Base-by-base conservation (phyloP, 1,140 invertebrate genomes). In the Drosophila micromelanica region DNA sequence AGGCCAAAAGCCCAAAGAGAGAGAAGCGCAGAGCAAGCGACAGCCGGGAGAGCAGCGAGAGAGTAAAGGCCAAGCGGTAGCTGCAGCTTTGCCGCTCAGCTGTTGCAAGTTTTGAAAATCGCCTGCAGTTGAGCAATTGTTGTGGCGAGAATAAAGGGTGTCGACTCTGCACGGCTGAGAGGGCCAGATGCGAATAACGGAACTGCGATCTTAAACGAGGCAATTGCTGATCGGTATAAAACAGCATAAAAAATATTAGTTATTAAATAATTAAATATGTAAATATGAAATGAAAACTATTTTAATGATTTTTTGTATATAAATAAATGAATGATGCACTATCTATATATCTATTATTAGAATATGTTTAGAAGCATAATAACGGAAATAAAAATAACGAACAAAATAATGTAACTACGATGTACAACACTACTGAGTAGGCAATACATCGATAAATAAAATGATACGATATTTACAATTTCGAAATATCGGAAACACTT, bases 101-200 rank as follows among this genome's bases (percentile, higher is more conserved):
- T 72, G 69, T 65, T 72, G 45, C 38, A 11, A 49, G 42, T 27
- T 71, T 64, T 5, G 27, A 42, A 56, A 56, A 45, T 38, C 12
- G 15, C 6, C 15, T 35, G 40, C 30, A 43, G 48, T 12, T 63
- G 61, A 54, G 27, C 57, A 61, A 37, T 59, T 27, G 15, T 38
- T 5, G 3, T 15, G 11, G 20, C 40, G 11, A 1, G 12, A 45
- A 63, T 64, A 71, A 60, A 70, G 67, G 67, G 67, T 70, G 40
- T 32, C 27, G 7, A 8, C 9, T 40, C 8, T 27, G 48, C 8
- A 32, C 6, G 30, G 1, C 8, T 8, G 32, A 35, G 2, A 13
- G 30, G 17, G 15, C 49, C 13, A 35, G 13, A 35, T 7, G 32
- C 7, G 8, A 35, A 35, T 35, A 35, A 35, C 32, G 32, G 7